Conservation (phyloP, 2,797 vertebrate species). For the Dallia pectoralis region DNA sequence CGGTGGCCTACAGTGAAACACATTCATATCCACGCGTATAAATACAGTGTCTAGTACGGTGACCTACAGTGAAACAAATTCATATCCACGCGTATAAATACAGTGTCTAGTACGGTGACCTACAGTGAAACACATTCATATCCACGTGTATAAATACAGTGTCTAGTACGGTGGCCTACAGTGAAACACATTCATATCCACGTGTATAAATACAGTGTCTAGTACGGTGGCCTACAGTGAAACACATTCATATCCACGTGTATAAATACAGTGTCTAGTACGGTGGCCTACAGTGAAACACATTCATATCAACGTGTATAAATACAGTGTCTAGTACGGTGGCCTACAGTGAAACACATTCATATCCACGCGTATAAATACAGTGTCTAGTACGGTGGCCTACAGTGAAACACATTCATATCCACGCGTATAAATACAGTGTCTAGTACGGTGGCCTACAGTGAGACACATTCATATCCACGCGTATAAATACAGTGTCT, state of each 20-base stretch:
- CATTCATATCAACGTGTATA: background rate
- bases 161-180: background rate
- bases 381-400: background rate
- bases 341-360: background rate
- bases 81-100: background rate
- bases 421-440: background rate
- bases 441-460: background rate
- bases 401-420: background rate
- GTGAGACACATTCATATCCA: background rate
- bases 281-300: background rate
- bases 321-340: background rate
- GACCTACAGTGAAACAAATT: background rate
- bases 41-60: background rate
- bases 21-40: background rate
- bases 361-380: background rate
- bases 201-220: background rate
- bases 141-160: background rate
- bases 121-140: background rate
- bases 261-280: background rate
- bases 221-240: background rate
- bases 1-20: background rate
- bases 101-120: background rate
- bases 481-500: background rate
- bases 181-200: background rate
- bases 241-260: background rate